phyloP scores from a whole-genome alignment of 2,797 vertebrate genomes.

The Cossypha heuglini region DNA sequence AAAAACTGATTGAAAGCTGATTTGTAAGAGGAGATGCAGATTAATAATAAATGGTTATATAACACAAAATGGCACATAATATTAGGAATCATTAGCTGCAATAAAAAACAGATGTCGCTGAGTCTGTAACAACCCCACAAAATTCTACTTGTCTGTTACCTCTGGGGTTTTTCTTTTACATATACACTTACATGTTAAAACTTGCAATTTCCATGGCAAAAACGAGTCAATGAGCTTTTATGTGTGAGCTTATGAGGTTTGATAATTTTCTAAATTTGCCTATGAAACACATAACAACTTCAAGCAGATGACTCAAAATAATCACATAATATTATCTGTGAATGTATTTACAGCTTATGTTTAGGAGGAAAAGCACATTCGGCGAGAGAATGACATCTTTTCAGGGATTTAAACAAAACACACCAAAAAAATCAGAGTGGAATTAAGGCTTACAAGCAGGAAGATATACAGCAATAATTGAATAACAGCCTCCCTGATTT shows the following conservation, averaged over 20 bases:
- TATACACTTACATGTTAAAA: neutral
- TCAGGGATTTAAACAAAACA: conserved; percentile 11
- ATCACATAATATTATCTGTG: conserved; percentile 1
- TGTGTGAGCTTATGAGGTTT: neutral
- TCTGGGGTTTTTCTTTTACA: conserved; percentile 20
- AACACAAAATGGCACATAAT: conserved; percentile 54
- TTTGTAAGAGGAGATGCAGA: conserved; percentile 16
- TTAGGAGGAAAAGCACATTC: conserved; percentile 24
- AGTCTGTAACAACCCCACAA: conserved; percentile 21
- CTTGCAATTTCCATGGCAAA: conserved; percentile 1
- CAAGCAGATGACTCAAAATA: conserved; percentile 15
- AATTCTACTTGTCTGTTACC: conserved; percentile 39
- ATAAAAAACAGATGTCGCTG: conserved; percentile 54
- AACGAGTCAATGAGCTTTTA: neutral
- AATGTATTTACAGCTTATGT: conserved; percentile 9
- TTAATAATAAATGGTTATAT: conserved; percentile 51
- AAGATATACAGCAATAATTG: conserved; percentile 10
- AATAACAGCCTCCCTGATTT: neutral
- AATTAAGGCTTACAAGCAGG: neutral
- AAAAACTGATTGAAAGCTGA: neutral
- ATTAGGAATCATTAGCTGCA: conserved; percentile 54
- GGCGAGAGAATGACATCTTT: neutral
- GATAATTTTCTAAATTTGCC: conserved; percentile 26
- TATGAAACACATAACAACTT: neutral
- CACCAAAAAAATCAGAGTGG: neutral